Conservation (phyloP, 1,140 invertebrate genomes). For the Antheraea mylitta region DNA sequence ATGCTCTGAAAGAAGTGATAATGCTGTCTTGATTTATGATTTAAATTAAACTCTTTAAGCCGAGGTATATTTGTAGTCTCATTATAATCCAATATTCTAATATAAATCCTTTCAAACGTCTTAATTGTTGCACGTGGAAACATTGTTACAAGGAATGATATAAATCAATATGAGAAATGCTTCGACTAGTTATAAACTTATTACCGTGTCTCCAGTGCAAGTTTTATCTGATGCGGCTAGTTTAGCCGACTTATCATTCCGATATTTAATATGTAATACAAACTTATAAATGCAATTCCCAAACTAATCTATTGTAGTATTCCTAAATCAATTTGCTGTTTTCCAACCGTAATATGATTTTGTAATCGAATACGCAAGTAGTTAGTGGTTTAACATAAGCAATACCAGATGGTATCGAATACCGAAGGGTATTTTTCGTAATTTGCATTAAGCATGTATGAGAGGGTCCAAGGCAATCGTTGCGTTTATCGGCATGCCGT, state of each 20-base stretch:
- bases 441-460: constrained; percentile 12
- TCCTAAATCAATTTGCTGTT: constrained; percentile 2
- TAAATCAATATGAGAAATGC: no score
- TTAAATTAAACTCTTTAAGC: no score
- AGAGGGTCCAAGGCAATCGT: not conserved
- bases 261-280: constrained; percentile 33
- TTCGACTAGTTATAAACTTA: not conserved
- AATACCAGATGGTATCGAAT: constrained; percentile 1
- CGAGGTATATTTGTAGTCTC: no score
- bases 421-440: constrained; percentile 9
- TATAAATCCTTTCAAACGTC: no score
- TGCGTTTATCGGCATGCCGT: constrained; percentile 1
- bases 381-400: no score
- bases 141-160: no score
- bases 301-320: not conserved
- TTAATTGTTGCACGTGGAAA: no score
- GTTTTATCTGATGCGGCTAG: constrained; percentile 38
- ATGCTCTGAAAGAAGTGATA: no score
- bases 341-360: not conserved
- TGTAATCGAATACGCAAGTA: not conserved
- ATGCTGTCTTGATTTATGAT: no score
- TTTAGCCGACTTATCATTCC: constrained; percentile 32
- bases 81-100: no score
- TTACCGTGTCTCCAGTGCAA: constrained; percentile 27
- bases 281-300: constrained; percentile 13